phyloP scores from a whole-genome alignment of 2,113 vertebrate species.

The Alligator sinensis region DNA sequence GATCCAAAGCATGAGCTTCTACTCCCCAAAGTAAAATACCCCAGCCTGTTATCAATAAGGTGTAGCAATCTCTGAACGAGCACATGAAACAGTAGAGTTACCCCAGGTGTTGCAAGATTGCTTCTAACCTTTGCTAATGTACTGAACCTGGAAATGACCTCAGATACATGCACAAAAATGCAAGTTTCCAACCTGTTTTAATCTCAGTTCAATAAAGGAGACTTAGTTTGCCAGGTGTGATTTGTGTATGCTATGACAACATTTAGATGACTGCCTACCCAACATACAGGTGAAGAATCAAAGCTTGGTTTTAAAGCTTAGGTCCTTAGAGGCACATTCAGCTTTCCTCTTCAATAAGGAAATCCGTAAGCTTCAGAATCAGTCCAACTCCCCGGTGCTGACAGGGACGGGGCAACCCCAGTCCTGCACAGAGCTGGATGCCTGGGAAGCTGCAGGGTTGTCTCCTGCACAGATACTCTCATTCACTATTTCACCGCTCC shows the following conservation, averaged over 20 bases:
- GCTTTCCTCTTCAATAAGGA: accelerated
- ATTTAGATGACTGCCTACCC: background rate
- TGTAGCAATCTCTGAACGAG: background rate
- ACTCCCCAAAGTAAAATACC: background rate
- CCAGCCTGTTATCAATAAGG: background rate
- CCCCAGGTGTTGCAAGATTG: too few relatives aligned
- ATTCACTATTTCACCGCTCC: background rate
- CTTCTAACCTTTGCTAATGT: too few relatives aligned
- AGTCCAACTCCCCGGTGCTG: background rate
- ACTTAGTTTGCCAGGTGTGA: background rate
- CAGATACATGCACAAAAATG: accelerated
- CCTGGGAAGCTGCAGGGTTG: background rate
- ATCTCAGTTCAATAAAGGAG: background rate
- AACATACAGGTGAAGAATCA: background rate
- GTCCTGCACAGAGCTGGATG: background rate
- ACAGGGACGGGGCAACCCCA: accelerated
- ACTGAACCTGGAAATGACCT: background rate
- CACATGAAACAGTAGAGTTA: too few relatives aligned
- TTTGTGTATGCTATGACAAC: background rate
- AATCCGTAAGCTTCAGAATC: background rate
- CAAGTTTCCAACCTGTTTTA: background rate
- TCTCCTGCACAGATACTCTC: background rate
- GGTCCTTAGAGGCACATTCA: background rate
- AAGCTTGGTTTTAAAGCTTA: background rate
- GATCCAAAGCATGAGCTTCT: background rate